Evolutionary conservation across 1,140 invertebrate species (phyloP), one percentile per base, ranked within the genome.

Genomic region (Phortica variegata): DNA sequence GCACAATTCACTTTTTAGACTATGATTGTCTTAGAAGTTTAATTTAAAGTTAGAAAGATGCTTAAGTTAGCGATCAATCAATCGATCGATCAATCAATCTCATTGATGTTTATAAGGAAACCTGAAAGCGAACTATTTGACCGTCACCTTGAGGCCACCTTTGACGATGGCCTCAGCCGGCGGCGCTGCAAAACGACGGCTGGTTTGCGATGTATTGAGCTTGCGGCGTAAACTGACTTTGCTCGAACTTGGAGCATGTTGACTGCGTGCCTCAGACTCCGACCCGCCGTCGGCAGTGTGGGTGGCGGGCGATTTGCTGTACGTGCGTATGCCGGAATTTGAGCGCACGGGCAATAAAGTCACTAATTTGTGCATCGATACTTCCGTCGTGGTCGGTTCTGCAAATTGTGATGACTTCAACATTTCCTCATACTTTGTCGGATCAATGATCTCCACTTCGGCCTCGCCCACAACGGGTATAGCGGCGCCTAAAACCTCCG

Each of bases 381-480:
- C 50, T 15, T 70, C 66, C 0, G 72, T 72, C 1, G 61, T 63
- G 4, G 52, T 61, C 6, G 58, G 42, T 16, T 50, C 49, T 2
- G 54, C 58, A 15, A 72, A 66, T 36, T 72, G 70, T 0, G 73
- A 72, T 9, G 59, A 65, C 38, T 66, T 58, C 2, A 76, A 44
- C 42, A 76, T 60, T 51, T 76, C 74, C 38, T 76, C 74, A 46
- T 76, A 76, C 45, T 73, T 71, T 8, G 60, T 56, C 3, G 74
- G 74, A 37, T 76, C 74, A 2, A 76, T 61, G 1, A 75, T 69
- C 23, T 76, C 74, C 1, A 76, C 71, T 20, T 76, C 74, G 0
- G 74, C 74, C 45, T 76, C 69, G 12, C 74, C 74, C 0, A 74
- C 58, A 4, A 74, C 59, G 1, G 71, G 70, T 32, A 74, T 71